Evolutionary conservation across 2,888 invertebrate species (phyloP), one percentile per base, ranked within the genome.

Genomic region (Thysanoteuthis rhombus): DNA sequence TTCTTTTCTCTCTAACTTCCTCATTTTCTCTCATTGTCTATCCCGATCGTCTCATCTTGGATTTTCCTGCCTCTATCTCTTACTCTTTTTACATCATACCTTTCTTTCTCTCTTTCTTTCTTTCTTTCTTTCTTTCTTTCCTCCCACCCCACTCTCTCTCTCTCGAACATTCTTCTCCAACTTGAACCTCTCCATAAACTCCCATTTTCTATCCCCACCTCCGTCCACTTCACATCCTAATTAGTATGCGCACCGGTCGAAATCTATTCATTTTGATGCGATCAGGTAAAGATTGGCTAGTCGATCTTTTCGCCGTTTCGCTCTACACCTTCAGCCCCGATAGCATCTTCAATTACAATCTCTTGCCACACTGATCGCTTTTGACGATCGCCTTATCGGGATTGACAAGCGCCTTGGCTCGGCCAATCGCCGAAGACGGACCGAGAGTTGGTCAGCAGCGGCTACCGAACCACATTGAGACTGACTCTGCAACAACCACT

Each of bases 161-260:
- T 12, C 22, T 47, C 19, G 16, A 16, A 16, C 22, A 22, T 19
- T 19, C 16, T 19, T 16, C 12, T 47, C 16, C 3, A 42, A 42
- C 42, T 10, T 10, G 6, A 5, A 42, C 42, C 42, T 42, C 42
- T 10, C 42, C 5, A 8, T 10, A 10, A 42, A 5, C 19, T 47
- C 19, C 47, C 47, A 47, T 47, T 47, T 47, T 47, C 22, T 22
- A 32, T 32, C 12, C 8, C 58, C 58, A 28, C 28, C 58, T n/a
- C 58, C 16, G 16, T 8, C 32, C 32, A 58, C 58, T 32, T 47
- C 58, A 5, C 58, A 5, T 58, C 32, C 32, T 58, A 75, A 75
- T 75, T 75, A n/a, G 75, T 75, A 75, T 75, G 75, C 75, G 75
- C n/a, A 75, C 75, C n/a, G 75, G n/a, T 75, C 75, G 75, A 75